Evolutionary conservation across 2,888 invertebrate species (phyloP), one percentile per base, ranked within the genome.

Genomic region (Minunthozetes semirufus): DNA sequence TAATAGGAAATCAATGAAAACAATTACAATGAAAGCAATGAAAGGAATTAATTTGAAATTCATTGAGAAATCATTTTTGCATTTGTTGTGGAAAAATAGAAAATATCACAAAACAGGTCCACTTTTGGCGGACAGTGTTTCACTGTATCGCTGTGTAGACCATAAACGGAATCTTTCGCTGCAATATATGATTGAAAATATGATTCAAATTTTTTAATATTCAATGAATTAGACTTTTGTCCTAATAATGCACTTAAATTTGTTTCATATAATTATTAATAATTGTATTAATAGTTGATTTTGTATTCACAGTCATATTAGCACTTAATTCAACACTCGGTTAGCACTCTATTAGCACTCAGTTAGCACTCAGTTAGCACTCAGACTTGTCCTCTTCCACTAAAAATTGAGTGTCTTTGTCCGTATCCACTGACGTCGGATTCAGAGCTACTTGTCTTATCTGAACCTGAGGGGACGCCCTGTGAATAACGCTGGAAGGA

Each of bases 391-490:
- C 82, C 86, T 94, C 94, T 83, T 89, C 89, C 79, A 94, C 94
- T 79, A 94, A 87, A 83, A 90, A 89, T 84, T 92, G 92, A 68
- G 94, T 94, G 85, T 94, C 94, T 83, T 90, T 92, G 83, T 93
- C 93, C 75, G 92, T 91, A 84, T 94, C 94, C 76, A 89, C 88
- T 75, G 87, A 85, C 73, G 89, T 88, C 4, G 94, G 94, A 85
- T 93, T 92, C 77, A 94, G 86, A 82, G 90, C 89, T 79, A 88
- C 88, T 83, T 89, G 90, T 83, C 89, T 86, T 79, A 90, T 85
- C 82, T 89, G 88, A 79, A 89, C 85, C 82, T 88, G 89, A 33
- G 90, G 89, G 76, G 89, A 88, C 75, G 89, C 88, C 81, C 89
- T 88, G 81, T 92, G 91, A 80, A 91, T 90, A 80, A 91, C 87